Base-by-base conservation (phyloP, 2,797 vertebrate species). In the Acrocephalus scirpaceus region DNA sequence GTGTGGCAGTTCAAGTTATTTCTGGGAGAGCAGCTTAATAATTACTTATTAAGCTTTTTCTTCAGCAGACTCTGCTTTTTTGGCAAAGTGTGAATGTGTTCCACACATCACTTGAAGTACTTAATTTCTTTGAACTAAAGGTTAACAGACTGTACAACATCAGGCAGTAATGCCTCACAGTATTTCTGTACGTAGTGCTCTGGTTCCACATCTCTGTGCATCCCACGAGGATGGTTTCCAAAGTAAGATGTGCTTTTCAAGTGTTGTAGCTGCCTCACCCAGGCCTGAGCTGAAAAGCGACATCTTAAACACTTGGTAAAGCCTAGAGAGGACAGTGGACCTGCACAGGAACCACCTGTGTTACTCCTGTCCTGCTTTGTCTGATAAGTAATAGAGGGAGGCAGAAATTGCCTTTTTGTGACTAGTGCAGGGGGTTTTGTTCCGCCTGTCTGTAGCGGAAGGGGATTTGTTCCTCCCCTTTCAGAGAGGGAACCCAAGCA, bases 231-330 rank as follows among this genome's bases (percentile, higher is more conserved):
- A 11, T 50, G 13, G 11, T 50, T 90, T 70, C 56, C 32, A 11
- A 7, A 72, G 50, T 4, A 1, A 20, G 16, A 22, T 0, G 0
- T 8, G 6, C 2, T 2, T 27, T 58, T 29, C 30, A 19, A 27
- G 11, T 11, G 11, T 21, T 1, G 8, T 3, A 34, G 45, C 38
- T 29, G 22, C 26, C 50, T 71, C 34, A 20, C 22, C 9, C 30
- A 7, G 5, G 1, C 11, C 62, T 13, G 34, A 60, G 32, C 60
- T 53, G 62, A 6, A 9, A 48, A 34, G 38, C 20, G 34, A 32
- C 5, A 32, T 44, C 40, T 26, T 40, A 69, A 81, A 72, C 40
- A 6, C 2, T 15, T n/a, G 19, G 13, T 65, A n/a, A 75, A 82
- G 25, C 47, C 42, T 29, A 1, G 21, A 19, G 2, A 19, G 27